phyloP scores from a whole-genome alignment of 2,113 vertebrate genomes.

The Ophiodon elongatus region DNA sequence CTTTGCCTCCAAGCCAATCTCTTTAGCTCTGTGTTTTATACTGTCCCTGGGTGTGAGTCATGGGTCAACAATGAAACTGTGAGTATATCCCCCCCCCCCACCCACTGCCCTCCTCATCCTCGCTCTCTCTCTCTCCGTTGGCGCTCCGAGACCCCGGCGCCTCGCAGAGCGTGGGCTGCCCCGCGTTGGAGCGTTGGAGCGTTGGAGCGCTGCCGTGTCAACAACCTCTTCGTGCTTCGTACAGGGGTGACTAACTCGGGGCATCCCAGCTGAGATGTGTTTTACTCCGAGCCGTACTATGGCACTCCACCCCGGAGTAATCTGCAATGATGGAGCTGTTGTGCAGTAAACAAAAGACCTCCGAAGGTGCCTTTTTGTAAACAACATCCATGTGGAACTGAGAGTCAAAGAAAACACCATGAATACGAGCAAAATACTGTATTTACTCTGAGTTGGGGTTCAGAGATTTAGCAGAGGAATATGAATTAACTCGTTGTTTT shows the following conservation, averaged over 20 bases:
- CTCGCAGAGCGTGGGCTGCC: slow-evolving; percentile 30
- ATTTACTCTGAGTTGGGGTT: neutral
- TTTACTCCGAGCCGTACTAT: slow-evolving; percentile 22
- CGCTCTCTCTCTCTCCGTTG: neutral
- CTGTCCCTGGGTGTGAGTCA: slow-evolving; percentile 66
- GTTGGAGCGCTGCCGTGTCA: slow-evolving; percentile 59
- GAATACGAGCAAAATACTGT: neutral
- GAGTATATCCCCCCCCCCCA: neutral
- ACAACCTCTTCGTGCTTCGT: slow-evolving; percentile 62
- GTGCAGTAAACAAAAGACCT: slow-evolving; percentile 43
- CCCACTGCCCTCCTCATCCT: neutral
- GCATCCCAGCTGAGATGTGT: slow-evolving; percentile 56
- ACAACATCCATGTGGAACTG: neutral
- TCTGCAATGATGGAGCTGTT: slow-evolving; percentile 32
- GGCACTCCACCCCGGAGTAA: slow-evolving; percentile 12
- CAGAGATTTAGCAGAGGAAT: neutral
- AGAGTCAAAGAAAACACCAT: neutral
- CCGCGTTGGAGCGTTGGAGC: slow-evolving; percentile 50
- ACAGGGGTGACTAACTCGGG: slow-evolving; percentile 66
- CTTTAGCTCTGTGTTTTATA: slow-evolving; percentile 62
- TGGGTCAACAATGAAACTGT: slow-evolving; percentile 65
- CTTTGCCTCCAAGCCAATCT: slow-evolving; percentile 70
- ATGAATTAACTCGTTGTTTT: neutral
- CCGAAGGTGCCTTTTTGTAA: neutral
- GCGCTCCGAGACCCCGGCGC: slow-evolving; percentile 13